phyloP scores from a whole-genome alignment of 2,113 vertebrate species.

The Jaculus jaculus region DNA sequence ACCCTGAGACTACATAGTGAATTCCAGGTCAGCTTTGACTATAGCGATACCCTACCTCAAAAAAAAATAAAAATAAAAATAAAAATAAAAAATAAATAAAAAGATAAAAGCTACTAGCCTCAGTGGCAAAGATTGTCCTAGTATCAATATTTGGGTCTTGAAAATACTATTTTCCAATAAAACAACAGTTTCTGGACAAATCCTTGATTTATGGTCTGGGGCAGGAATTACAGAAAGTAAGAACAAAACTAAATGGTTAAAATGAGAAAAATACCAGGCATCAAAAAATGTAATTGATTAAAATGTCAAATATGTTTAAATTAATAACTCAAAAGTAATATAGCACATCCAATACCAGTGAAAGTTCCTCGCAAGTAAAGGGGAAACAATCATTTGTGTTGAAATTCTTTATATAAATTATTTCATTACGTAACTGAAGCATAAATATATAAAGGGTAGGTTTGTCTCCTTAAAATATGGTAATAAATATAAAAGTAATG shows the following conservation, averaged over 20 bases:
- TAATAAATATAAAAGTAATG: not conserved
- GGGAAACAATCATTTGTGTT: not conserved
- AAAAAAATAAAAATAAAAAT: not conserved
- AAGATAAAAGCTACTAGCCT: not conserved
- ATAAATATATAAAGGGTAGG: not conserved
- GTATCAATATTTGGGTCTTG: not conserved
- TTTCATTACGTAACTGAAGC: not conserved
- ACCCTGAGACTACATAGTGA: too few relatives aligned
- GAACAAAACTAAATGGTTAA: not conserved
- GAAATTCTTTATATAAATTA: not conserved
- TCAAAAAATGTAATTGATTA: not conserved
- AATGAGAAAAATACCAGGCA: not conserved
- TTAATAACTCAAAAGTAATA: not conserved
- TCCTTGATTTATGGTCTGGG: not conserved
- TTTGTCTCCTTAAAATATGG: not conserved
- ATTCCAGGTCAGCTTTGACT: too few relatives aligned
- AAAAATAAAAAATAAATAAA: not conserved
- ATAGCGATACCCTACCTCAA: too few relatives aligned
- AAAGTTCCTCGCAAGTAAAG: conserved; percentile 14
- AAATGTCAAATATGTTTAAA: not conserved
- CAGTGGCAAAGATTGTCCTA: not conserved
- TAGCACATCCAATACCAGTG: not conserved
- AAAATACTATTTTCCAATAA: not conserved
- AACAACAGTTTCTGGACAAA: not conserved
- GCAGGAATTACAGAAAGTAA: not conserved